Evolutionary conservation across 2,113 vertebrate species (phyloP).

Genomic region (Anarhynchus alexandrinus): DNA sequence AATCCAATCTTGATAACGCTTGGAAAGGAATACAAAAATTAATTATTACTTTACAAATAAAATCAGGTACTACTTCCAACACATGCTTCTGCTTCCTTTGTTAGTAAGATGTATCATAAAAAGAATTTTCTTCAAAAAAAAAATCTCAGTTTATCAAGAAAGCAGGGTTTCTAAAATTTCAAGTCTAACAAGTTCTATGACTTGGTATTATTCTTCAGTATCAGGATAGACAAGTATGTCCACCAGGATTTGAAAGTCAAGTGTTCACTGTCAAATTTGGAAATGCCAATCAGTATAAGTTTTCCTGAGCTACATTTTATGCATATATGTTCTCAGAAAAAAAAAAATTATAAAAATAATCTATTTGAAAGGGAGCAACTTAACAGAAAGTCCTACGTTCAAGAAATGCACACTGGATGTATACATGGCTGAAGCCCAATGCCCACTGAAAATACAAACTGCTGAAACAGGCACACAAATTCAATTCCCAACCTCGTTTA

Average conservation of each 20-base stretch:
- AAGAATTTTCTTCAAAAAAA: background rate
- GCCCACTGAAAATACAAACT: background rate
- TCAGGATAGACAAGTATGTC: background rate
- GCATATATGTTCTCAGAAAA: background rate
- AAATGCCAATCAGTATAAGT: background rate
- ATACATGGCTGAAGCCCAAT: background rate
- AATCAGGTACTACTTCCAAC: background rate
- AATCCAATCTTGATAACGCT: background rate
- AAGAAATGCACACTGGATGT: background rate
- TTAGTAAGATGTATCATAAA: background rate
- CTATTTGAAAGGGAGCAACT: background rate
- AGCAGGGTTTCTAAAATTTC: background rate
- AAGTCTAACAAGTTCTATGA: background rate
- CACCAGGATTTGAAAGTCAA: background rate
- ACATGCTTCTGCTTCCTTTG: background rate
- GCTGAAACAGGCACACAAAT: background rate
- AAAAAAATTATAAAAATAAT: background rate
- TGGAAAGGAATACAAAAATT: background rate
- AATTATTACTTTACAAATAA: background rate
- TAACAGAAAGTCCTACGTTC: background rate
- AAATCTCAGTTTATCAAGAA: background rate
- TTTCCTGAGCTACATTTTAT: background rate
- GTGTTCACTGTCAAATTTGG: background rate
- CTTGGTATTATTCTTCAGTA: background rate
- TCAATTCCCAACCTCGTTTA: background rate